Percentiles rank a stretch among this genome's conserved stretches.
phyloP scores from a whole-genome alignment of 1,140 invertebrate genomes.

The Lordiphosa collinella region DNA sequence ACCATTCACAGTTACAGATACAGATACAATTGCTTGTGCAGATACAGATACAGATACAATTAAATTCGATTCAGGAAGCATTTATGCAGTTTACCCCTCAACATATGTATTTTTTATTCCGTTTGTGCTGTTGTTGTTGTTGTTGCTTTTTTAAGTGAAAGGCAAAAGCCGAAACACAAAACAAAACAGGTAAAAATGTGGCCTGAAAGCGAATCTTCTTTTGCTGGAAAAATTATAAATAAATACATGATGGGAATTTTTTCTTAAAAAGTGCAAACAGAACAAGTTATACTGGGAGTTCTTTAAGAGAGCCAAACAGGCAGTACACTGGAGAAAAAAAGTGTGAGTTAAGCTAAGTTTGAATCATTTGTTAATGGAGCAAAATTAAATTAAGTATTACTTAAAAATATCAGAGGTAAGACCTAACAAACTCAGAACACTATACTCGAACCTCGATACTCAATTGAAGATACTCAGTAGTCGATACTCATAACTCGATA shows the following conservation, averaged over 20 bases:
- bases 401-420: neutral
- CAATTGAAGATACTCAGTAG: too few species aligned
- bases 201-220: slow-evolving; percentile 28
- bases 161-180: neutral
- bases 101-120: slow-evolving; percentile 23
- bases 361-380: neutral
- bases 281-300: neutral
- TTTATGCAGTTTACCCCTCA: slow-evolving; percentile 57
- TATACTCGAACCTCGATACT: too few species aligned
- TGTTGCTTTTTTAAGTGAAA: slow-evolving; percentile 10
- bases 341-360: too few species aligned
- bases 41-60: slow-evolving; percentile 60
- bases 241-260: neutral
- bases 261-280: neutral
- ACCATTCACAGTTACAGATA: slow-evolving; percentile 31
- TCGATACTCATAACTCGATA: too few species aligned
- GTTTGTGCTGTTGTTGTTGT: neutral
- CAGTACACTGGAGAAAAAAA: neutral
- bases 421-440: too few species aligned
- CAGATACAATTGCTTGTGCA: slow-evolving; percentile 26
- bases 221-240: slow-evolving; percentile 24
- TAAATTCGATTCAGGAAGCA: slow-evolving; percentile 75
- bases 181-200: slow-evolving; percentile 7
- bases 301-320: neutral
- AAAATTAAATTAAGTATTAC: neutral